Evolutionary conservation across 2,113 vertebrate species (phyloP).

Genomic region (Tenrec ecaudatus): DNA sequence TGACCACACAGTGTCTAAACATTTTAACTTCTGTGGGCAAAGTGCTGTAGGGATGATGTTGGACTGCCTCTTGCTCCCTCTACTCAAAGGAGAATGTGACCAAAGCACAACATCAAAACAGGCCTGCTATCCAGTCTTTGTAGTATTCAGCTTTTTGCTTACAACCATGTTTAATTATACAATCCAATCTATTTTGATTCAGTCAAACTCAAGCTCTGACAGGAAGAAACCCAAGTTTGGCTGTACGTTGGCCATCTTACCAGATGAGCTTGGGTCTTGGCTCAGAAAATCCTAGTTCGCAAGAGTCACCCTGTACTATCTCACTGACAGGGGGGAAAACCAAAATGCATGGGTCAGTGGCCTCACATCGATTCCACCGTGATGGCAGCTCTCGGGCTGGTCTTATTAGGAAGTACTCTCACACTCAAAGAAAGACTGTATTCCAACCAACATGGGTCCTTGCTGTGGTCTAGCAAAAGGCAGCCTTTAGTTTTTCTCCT

Average conservation of each 20-base stretch:
- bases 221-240: not conserved
- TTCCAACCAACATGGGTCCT: not conserved
- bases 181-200: not conserved
- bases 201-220: not conserved
- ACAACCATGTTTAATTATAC: not conserved
- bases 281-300: not conserved
- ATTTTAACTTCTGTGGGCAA: not conserved
- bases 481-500: not conserved
- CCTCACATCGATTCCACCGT: not conserved
- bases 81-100: not conserved
- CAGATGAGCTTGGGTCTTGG: not conserved
- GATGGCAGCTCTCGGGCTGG: not conserved
- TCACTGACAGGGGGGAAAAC: not conserved
- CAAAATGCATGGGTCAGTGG: too few species aligned
- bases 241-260: not conserved
- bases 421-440: not conserved
- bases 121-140: not conserved
- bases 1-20: not conserved
- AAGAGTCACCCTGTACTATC: not conserved
- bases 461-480: not conserved
- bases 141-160: not conserved
- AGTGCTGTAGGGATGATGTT: not conserved
- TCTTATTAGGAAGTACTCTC: not conserved
- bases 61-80: not conserved
- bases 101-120: not conserved